A percentile compares a stretch with the other conserved stretches of the same genome.
phyloP scores from a whole-genome alignment of 2,113 vertebrate species.

The Triplophysa dalaica region DNA sequence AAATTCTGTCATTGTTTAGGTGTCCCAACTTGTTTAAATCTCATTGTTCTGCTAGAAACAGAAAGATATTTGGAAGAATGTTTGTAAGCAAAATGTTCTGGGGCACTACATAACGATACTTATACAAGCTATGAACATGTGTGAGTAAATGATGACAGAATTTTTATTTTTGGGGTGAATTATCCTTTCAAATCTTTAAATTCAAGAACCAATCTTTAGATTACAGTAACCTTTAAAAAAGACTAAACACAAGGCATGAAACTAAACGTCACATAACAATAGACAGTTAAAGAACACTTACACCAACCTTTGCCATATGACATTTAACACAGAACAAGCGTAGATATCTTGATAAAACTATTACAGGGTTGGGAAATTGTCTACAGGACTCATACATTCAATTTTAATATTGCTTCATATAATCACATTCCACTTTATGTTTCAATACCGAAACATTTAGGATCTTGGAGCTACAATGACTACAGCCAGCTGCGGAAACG shows the following conservation, averaged over 20 bases:
- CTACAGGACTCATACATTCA: neutral
- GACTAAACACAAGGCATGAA: neutral
- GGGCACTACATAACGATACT: too few species aligned
- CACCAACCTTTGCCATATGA: neutral
- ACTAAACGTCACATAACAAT: neutral
- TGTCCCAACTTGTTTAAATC: too few species aligned
- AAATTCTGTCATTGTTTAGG: too few species aligned
- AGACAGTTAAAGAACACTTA: neutral
- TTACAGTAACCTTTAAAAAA: neutral
- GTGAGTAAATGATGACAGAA: too few species aligned
- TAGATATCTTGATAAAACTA: neutral
- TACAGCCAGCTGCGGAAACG: neutral
- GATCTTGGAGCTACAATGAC: neutral
- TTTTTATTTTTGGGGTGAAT: too few species aligned
- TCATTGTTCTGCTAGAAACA: too few species aligned
- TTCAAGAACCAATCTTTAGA: neutral
- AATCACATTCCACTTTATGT: neutral
- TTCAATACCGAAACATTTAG: slow-evolving; percentile 15
- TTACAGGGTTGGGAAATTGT: neutral
- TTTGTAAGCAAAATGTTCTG: too few species aligned
- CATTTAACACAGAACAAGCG: neutral
- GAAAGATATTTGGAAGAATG: too few species aligned
- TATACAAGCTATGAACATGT: too few species aligned
- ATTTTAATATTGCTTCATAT: slow-evolving; percentile 16
- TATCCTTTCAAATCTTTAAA: neutral